Evolutionary conservation across 2,113 vertebrate genomes (phyloP).

Genomic region (Xenopus laevis): DNA sequence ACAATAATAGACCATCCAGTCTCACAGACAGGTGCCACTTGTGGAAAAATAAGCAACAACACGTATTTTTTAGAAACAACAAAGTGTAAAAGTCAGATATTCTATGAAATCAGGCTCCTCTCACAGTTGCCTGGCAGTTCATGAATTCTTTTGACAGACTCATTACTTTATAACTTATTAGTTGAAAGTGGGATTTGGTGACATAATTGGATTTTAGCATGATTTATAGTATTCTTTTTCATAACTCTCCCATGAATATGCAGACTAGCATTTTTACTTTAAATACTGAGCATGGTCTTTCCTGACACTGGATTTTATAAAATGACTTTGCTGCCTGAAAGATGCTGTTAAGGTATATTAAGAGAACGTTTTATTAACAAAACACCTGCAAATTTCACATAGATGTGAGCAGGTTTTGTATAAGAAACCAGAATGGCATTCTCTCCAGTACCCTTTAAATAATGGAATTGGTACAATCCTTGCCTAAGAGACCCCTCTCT

Average conservation of each 20-base stretch:
- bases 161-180: conserved; percentile 45
- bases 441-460: no score
- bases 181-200: conserved; percentile 46
- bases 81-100: conserved; percentile 24
- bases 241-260: conserved; percentile 37
- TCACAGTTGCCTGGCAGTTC: conserved; percentile 33
- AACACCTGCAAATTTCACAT: not conserved
- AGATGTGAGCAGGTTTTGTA: no score
- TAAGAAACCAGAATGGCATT: no score
- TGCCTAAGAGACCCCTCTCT: no score
- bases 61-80: not conserved
- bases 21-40: no score
- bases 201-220: conserved; percentile 45
- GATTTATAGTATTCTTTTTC: conserved; percentile 43
- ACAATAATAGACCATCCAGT: no score
- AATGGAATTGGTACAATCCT: no score
- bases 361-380: not conserved
- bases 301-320: conserved; percentile 5
- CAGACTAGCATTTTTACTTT: conserved; percentile 33
- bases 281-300: conserved; percentile 15
- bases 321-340: conserved; percentile 6
- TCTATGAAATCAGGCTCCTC: conserved; percentile 26
- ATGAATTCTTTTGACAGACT: conserved; percentile 45
- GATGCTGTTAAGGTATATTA: not conserved
- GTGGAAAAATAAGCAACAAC: no score